These are phyloP conservation scores for Coendou prehensilis DNA, from an alignment of 2,797 vertebrate genomes.

Conservation along the genomic window DNA sequence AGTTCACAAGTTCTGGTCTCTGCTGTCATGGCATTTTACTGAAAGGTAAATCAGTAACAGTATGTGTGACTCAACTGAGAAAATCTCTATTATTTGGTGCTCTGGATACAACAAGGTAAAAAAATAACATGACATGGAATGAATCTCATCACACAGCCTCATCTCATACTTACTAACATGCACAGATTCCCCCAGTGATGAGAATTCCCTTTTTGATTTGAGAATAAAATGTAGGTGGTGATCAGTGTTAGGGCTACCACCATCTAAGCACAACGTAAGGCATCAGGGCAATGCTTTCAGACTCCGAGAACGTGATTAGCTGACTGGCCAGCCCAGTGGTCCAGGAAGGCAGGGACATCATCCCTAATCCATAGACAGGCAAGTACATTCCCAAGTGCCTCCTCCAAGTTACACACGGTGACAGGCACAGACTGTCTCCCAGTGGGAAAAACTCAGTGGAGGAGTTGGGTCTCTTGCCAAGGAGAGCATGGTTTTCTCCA, in stretches of 20 bases:
- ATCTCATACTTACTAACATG: not conserved
- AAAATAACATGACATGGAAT: not conserved
- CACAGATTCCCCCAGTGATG: not conserved
- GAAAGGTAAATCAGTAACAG: slow-evolving; percentile 11
- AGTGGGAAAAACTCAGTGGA: not conserved
- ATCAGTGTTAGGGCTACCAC: not conserved
- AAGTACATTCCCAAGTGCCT: not conserved
- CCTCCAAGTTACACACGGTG: not conserved
- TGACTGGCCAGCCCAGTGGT: not conserved
- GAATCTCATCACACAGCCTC: not conserved
- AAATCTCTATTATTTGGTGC: slow-evolving; percentile 24
- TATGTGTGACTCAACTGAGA: not conserved
- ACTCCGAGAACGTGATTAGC: not conserved
- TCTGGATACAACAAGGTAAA: not conserved
- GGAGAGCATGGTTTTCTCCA: not conserved
- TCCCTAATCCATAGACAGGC: not conserved
- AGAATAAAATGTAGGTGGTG: slow-evolving; percentile 34
- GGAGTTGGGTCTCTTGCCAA: not conserved
- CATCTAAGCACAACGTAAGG: not conserved
- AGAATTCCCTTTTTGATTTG: slow-evolving; percentile 7
- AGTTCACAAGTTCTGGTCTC: not conserved
- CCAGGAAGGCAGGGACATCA: slow-evolving; percentile 5
- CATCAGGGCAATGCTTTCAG: not conserved
- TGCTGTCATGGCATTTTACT: not conserved
- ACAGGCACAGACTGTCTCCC: not conserved